Percentiles rank a stretch among this genome's conserved stretches.
Evolutionary conservation across 2,797 vertebrate genomes (phyloP).

Genomic region (Clarias fuscus): DNA sequence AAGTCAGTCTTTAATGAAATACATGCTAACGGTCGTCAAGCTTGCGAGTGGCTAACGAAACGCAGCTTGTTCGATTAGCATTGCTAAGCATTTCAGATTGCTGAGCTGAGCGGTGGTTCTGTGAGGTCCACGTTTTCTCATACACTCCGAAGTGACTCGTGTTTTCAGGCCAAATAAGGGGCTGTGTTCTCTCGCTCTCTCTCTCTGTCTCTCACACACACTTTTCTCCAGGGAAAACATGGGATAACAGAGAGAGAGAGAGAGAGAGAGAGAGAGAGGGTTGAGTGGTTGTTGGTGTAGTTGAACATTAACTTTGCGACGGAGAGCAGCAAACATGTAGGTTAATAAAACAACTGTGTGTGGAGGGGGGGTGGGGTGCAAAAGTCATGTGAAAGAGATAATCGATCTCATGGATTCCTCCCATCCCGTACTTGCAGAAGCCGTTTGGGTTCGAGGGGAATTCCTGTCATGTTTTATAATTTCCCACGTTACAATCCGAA

Average conservation of each 20-base stretch:
- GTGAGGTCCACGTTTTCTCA: constrained; percentile 16
- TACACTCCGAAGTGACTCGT: background rate
- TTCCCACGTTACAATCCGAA: background rate
- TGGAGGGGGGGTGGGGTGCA: background rate
- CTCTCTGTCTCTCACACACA: background rate
- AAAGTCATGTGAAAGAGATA: constrained; percentile 13
- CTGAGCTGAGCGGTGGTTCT: background rate
- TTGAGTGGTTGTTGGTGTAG: background rate
- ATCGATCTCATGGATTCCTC: constrained; percentile 4
- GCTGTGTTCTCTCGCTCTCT: background rate
- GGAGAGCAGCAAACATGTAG: constrained; percentile 5
- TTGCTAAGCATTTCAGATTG: background rate
- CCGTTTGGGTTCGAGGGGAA: background rate
- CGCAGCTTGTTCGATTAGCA: background rate
- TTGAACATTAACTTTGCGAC: constrained; percentile 22
- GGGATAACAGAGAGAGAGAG: background rate
- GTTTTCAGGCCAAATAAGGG: constrained; percentile 33
- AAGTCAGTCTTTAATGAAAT: background rate
- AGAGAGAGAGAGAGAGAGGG: background rate
- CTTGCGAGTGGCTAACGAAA: background rate
- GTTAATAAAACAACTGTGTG: constrained; percentile 14
- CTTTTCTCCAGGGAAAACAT: background rate
- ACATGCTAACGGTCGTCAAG: background rate
- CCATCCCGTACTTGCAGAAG: background rate
- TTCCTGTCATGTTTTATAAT: background rate